A percentile compares a stretch with the other conserved stretches of the same genome.
Evolutionary conservation across 2,797 vertebrate species (phyloP).

Genomic region (Melanotaenia pygmaea): DNA sequence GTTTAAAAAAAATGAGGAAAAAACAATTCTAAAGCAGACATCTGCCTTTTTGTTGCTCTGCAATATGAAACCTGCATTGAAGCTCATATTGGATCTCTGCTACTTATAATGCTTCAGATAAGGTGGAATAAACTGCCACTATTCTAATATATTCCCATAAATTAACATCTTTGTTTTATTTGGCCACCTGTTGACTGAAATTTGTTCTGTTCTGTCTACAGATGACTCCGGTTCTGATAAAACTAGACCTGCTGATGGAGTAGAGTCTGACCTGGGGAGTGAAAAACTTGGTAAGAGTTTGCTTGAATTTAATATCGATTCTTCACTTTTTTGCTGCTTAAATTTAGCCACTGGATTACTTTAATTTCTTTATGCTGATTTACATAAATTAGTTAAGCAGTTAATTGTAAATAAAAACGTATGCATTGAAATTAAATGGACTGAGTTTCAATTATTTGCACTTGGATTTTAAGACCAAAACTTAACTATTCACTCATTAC

Average conservation of each 20-base stretch:
- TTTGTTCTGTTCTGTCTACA: constrained; percentile 53
- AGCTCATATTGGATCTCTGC: not conserved
- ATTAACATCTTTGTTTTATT: constrained; percentile 9
- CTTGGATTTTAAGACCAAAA: not conserved
- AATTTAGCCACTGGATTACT: not conserved
- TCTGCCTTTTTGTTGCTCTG: not conserved
- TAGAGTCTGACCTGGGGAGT: constrained; percentile 38
- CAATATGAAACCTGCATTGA: constrained; percentile 1
- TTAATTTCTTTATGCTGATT: not conserved
- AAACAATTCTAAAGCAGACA: not conserved
- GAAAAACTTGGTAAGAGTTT: constrained; percentile 74
- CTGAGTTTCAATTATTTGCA: not conserved
- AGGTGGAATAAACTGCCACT: not conserved
- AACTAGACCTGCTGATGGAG: constrained; percentile 39
- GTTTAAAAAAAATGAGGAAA: not conserved
- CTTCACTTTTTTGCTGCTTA: not conserved
- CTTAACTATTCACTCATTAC: not conserved
- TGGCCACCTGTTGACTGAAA: not conserved
- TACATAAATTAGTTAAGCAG: not conserved
- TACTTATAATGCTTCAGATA: not conserved
- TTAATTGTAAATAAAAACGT: not conserved
- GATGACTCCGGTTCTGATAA: constrained; percentile 74
- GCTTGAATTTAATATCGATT: not conserved
- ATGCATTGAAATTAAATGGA: not conserved
- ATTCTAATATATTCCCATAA: not conserved